Base-by-base conservation (phyloP, 2,888 invertebrate species). In the Prosopocoilus inquinatus region DNA sequence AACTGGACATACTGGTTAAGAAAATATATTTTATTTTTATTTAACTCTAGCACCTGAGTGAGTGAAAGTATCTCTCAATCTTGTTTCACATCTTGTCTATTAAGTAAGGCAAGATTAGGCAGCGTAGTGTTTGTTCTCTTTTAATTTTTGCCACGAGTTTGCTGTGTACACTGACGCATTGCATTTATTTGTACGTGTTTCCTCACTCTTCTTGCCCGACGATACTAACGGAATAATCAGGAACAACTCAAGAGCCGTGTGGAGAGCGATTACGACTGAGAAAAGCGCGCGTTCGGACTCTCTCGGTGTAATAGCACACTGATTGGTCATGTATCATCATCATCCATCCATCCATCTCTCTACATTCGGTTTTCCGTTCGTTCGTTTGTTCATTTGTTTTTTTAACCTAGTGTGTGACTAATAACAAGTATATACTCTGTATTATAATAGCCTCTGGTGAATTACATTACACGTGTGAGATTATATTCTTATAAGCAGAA, bases 201-300 rank as follows among this genome's bases (percentile, higher is more conserved):
- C 15, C 72, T 76, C 79, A 77, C 20, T 79, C 79, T 79, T 81
- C 80, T 80, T 78, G 80, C 81, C 79, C 38, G 49, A 15, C 39
- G 38, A 16, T 12, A 9, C 36, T 38, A 46, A 28, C 13, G 36
- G 32, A 39, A 50, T 33, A 78, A 61, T 67, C 74, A 78, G 82
- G 80, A 81, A 81, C 82, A 79, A 70, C 79, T 84, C 70, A 84
- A 83, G 80, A 81, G 80, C 65, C 80, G 77, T 75, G 84, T 84
- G 69, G 84, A 84, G 57, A 79, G 78, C 66, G 84, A 84, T 77
- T 84, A 84, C 70, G 79, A 83, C 78, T 84, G 81, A 63, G 48
- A 58, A 57, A 56, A 73, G 59, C 38, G 47, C 28, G 12, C 43
- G 34, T 55, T 50, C 34, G 28, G 33, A 34, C 39, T 57, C 48